phyloP scores from a whole-genome alignment of 2,113 vertebrate genomes.

The Halichoerus grypus region DNA sequence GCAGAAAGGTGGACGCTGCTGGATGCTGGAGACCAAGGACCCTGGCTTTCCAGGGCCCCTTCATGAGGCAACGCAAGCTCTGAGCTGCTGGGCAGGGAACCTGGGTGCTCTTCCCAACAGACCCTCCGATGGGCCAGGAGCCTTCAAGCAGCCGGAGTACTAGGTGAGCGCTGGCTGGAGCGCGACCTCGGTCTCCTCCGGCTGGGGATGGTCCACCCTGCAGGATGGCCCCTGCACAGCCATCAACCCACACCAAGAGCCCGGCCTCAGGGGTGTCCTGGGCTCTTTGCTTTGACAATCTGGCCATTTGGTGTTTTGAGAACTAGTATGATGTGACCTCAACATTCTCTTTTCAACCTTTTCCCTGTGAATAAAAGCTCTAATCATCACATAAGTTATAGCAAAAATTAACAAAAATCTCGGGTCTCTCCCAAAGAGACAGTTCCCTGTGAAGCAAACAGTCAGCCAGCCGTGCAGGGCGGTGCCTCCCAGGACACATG shows the following conservation, averaged over 20 bases:
- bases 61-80: not conserved
- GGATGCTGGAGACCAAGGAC: not conserved
- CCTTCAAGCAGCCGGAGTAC: not conserved
- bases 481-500: not conserved
- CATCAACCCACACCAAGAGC: not conserved
- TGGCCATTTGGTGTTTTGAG: no score
- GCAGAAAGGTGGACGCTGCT: not conserved
- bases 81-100: not conserved
- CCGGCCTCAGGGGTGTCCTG: not conserved
- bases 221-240: not conserved
- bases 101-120: not conserved
- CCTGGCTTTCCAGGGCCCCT: not conserved
- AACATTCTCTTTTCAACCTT: not conserved
- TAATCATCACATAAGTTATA: not conserved
- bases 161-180: rapidly evolving
- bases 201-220: not conserved
- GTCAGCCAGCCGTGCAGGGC: no score
- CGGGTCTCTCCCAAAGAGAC: not conserved
- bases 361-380: not conserved
- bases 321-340: not conserved
- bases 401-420: no score
- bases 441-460: no score
- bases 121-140: not conserved
- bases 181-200: rapidly evolving
- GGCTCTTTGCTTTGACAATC: not conserved